Base-by-base conservation (phyloP, 2,113 vertebrate species). In the Phycodurus eques region DNA sequence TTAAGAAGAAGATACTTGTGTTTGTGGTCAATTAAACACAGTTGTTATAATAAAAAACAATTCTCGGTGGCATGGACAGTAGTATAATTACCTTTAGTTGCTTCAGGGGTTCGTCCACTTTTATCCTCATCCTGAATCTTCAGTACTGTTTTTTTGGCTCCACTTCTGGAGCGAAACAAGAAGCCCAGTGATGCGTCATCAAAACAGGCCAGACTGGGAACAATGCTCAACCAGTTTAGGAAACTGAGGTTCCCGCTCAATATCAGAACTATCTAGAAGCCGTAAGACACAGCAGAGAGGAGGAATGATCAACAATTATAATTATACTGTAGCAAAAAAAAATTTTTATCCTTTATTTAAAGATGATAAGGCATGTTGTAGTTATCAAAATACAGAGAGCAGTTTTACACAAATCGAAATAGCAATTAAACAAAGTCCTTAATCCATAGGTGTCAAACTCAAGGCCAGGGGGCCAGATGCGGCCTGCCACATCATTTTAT, bases 161-260 rank as follows among this genome's bases (percentile, higher is more conserved):
- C 75, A 0, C 89, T 74, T 0, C 65, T 65, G 0, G 77, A 82
- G 65, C 88, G 61, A 44, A 99, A 97, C 44, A 98, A 83, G 78
- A 92, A 92, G 0, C 74, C 88, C 80, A 99, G 83, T 9, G 92
- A 84, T 0, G 84, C 70, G 0, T 99, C 96, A 0, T 99, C 98
- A 0, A 99, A 99, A 88, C 96, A 98, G 61, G 96, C 93, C 0
- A 98, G 68, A 86, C 96, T 95, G 77, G 98, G 97, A 82, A 99
- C 93, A 0, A 98, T 94, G 85, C 97, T 98, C 46, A 99, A 90
- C 96, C 98, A 99, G 93, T 98, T 99, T 3, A 99, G 93, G 87
- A 99, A 98, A 79, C 97, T 98, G 82, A 99, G 93, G 90, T 98
- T 99, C 39, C 97, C 97, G 0, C 96, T 99, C 2, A 95, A 0